Percentiles rank a stretch among this genome's conserved stretches.
These are phyloP conservation scores for Torymus tubicola DNA, from an alignment of 2,888 invertebrate genomes.

Conservation along the genomic window DNA sequence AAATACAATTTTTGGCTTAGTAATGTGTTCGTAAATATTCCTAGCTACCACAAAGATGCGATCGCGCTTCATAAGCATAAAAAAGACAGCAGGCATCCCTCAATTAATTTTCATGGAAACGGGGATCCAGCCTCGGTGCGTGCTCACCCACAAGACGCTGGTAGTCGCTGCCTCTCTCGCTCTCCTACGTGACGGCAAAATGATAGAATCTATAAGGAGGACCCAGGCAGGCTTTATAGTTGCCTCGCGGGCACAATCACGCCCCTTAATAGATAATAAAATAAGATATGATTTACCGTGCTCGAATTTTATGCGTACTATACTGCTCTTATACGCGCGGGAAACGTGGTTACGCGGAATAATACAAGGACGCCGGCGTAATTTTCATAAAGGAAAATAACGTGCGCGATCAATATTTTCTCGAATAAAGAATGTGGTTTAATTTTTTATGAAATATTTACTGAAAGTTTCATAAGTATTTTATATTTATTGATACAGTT, in stretches of 20 bases:
- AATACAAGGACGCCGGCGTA: neutral
- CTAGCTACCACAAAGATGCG: too few species aligned
- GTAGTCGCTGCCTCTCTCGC: neutral
- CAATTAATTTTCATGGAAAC: conserved; percentile 26
- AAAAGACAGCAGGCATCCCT: neutral
- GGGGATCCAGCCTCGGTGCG: neutral
- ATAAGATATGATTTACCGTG: conserved; percentile 33
- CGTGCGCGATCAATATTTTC: neutral
- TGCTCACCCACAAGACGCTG: neutral
- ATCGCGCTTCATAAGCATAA: too few species aligned
- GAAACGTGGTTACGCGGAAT: neutral
- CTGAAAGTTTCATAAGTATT: too few species aligned
- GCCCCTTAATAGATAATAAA: conserved; percentile 47
- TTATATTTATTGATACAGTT: too few species aligned
- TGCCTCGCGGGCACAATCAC: conserved; percentile 33
- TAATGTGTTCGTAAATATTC: too few species aligned
- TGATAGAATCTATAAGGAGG: conserved; percentile 39
- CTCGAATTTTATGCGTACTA: conserved; percentile 26
- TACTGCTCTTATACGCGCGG: conserved; percentile 3
- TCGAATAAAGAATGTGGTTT: too few species aligned
- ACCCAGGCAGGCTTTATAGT: conserved; percentile 1
- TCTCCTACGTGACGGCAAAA: conserved; percentile 12
- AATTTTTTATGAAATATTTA: too few species aligned
- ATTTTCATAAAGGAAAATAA: neutral
- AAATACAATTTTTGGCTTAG: too few species aligned